Conservation (phyloP, 1,140 invertebrate genomes). For the Ridgeia piscesae region DNA sequence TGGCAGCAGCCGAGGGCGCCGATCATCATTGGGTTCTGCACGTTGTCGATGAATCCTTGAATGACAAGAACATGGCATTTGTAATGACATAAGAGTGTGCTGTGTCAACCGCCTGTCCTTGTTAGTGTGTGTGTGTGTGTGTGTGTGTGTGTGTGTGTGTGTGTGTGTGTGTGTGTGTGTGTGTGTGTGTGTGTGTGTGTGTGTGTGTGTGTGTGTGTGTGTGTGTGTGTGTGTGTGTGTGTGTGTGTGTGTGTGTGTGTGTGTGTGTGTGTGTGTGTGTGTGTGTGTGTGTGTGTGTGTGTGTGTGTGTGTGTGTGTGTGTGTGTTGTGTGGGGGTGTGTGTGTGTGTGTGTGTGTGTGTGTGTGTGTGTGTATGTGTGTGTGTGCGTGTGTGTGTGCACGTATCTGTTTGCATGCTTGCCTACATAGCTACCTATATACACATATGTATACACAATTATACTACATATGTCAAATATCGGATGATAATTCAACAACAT, state of each 20-base stretch:
- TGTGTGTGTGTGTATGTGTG: background rate
- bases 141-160: too few relatives aligned
- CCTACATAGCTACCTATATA: too few relatives aligned
- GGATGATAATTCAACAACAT: background rate
- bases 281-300: constrained; percentile 16
- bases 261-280: constrained; percentile 8
- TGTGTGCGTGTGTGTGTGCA: background rate
- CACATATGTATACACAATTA: too few relatives aligned
- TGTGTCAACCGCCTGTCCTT: background rate
- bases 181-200: too few relatives aligned
- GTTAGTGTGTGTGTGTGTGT: background rate
- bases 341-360: background rate
- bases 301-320: constrained; percentile 20
- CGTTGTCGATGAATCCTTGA: background rate
- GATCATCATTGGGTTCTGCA: background rate
- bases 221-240: too few relatives aligned
- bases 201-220: too few relatives aligned
- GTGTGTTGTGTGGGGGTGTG: background rate
- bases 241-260: constrained; percentile 6
- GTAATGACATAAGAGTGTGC: background rate
- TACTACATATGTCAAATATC: too few relatives aligned
- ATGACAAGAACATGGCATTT: background rate
- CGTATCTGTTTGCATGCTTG: background rate
- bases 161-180: too few relatives aligned
- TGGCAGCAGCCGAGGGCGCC: background rate